Evolutionary conservation across 2,113 vertebrate species (phyloP).

Genomic region (Copsychus sechellarum): DNA sequence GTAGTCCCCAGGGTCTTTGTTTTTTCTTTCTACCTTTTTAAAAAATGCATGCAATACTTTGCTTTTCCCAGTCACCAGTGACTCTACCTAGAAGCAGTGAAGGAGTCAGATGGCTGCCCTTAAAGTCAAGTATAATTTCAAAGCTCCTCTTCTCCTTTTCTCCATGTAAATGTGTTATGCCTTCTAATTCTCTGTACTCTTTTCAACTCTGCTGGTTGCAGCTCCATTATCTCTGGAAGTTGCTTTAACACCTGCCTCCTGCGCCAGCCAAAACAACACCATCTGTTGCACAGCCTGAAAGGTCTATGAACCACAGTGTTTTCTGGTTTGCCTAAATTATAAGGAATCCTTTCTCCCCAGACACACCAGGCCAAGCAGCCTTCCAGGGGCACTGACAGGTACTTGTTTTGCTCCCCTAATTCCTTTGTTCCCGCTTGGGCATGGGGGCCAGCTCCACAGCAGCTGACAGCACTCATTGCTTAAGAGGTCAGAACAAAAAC

Average conservation of each 20-base stretch:
- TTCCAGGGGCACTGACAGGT: not conserved
- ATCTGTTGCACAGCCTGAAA: constrained; percentile 21
- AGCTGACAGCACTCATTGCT: not conserved
- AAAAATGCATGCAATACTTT: not conserved
- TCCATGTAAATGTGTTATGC: not conserved
- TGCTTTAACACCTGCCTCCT: constrained; percentile 20
- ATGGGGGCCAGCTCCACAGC: not conserved
- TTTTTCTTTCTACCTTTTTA: not conserved
- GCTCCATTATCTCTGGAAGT: constrained; percentile 41
- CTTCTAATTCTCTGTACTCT: not conserved
- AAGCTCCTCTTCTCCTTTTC: not conserved
- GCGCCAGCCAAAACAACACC: constrained; percentile 3
- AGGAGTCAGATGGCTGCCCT: not conserved
- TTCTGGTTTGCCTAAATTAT: constrained; percentile 33
- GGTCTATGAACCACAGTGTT: not conserved
- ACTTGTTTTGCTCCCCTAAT: not conserved
- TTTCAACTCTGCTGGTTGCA: constrained; percentile 1
- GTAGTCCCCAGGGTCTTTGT: not conserved
- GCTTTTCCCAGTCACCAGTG: not conserved
- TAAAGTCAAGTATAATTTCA: not conserved
- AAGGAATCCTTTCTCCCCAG: not conserved
- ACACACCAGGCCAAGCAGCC: not conserved
- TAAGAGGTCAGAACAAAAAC: not conserved
- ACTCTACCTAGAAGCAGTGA: not conserved
- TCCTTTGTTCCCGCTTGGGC: not conserved